phyloP scores from a whole-genome alignment of 2,888 invertebrate genomes.

The Hirtodrosophila duncani region DNA sequence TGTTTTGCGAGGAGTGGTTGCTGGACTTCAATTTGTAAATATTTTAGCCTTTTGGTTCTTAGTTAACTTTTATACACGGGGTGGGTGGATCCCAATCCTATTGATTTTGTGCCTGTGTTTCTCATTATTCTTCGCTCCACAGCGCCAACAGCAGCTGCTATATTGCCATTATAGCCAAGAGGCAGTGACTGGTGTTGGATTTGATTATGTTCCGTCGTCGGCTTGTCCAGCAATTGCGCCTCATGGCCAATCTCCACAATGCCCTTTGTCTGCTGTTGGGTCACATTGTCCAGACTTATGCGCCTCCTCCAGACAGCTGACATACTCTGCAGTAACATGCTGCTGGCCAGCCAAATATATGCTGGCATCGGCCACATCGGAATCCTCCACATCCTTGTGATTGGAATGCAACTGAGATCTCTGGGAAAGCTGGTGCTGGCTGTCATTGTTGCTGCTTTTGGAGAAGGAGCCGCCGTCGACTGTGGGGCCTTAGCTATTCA shows the following conservation, averaged over 20 bases:
- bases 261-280: constrained; percentile 53
- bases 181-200: constrained; percentile 29
- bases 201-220: background rate
- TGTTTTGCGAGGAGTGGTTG: no score
- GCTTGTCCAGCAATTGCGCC: constrained; percentile 74
- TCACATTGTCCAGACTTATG: constrained; percentile 18
- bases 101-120: no score
- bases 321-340: no score
- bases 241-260: constrained; percentile 77
- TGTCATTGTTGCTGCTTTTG: constrained; percentile 26
- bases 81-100: no score
- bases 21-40: no score
- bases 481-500: constrained; percentile 51
- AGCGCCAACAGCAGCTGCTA: constrained; percentile 25
- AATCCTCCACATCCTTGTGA: constrained; percentile 49
- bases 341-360: constrained; percentile 60
- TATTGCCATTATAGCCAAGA: constrained; percentile 45
- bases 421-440: constrained; percentile 22
- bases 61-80: no score
- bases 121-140: no score
- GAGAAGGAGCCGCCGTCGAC: constrained; percentile 8
- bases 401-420: constrained; percentile 75
- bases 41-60: no score
- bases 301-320: constrained; percentile 47
- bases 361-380: constrained; percentile 62